phyloP scores from a whole-genome alignment of 2,888 invertebrate genomes.

The Cantharis lateralis region DNA sequence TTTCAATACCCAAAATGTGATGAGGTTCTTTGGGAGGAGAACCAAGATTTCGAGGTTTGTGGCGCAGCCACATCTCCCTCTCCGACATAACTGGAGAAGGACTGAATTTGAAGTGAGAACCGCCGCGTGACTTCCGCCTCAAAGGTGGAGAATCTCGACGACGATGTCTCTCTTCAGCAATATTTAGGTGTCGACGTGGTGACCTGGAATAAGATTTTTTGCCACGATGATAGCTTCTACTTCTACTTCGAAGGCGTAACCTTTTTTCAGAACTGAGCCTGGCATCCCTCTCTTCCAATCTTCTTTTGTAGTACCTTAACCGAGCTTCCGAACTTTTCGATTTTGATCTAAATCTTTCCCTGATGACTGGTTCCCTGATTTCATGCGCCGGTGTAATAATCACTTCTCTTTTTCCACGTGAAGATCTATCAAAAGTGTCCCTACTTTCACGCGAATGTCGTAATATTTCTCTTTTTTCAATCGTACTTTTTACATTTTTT shows the following conservation, averaged over 20 bases:
- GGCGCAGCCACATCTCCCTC: conserved; percentile 30
- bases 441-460: conserved; percentile 4
- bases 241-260: not conserved
- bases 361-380: not conserved
- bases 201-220: not conserved
- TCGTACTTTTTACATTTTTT: not conserved
- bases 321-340: not conserved
- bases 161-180: not conserved
- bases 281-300: not conserved
- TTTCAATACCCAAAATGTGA: not conserved
- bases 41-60: not conserved
- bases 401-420: not conserved
- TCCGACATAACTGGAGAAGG: conserved; percentile 23
- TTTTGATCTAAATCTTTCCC: not conserved
- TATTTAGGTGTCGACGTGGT: not conserved
- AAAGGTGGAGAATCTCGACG: not conserved
- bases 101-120: conserved; percentile 3
- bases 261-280: not conserved
- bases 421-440: not conserved
- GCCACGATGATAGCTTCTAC: not conserved
- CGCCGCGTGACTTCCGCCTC: not conserved
- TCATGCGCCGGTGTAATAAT: not conserved
- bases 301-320: not conserved
- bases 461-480: not conserved
- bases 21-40: conserved; percentile 2